Evolutionary conservation across 2,888 invertebrate genomes (phyloP).

Genomic region (Imbricaverruca yamaguchii): DNA sequence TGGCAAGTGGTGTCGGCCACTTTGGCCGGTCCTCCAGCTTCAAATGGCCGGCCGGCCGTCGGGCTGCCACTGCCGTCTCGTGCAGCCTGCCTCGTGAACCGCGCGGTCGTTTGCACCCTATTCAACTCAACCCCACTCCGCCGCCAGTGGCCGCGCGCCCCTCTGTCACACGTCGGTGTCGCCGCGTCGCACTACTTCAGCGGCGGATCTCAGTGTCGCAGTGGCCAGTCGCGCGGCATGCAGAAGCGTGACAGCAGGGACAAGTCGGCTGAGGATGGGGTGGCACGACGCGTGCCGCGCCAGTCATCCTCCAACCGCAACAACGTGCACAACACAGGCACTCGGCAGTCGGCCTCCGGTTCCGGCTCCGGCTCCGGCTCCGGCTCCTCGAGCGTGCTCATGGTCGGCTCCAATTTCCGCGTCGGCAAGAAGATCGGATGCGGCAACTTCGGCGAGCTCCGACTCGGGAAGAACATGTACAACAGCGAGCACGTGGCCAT

Average conservation of each 20-base stretch:
- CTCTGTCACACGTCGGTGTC: constrained; percentile 6
- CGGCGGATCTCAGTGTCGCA: neutral
- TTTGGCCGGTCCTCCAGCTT: too few species aligned
- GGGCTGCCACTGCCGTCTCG: neutral
- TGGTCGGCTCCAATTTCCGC: constrained; percentile 99
- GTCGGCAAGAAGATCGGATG: constrained; percentile 99
- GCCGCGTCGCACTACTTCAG: constrained; percentile 26
- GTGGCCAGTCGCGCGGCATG: constrained; percentile 38
- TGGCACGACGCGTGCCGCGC: constrained; percentile 4
- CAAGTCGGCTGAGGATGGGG: constrained; percentile 36
- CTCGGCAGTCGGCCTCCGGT: neutral
- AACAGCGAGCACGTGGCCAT: constrained; percentile 99
- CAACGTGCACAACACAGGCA: neutral
- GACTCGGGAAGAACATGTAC: constrained; percentile 99
- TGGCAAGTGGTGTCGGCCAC: too few species aligned
- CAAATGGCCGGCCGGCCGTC: too few species aligned
- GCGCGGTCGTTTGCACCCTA: neutral
- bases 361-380: constrained; percentile 14
- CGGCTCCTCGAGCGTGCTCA: constrained; percentile 56
- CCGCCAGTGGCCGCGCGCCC: neutral
- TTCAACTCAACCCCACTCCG: neutral
- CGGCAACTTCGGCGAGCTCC: constrained; percentile 99
- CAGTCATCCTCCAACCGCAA: constrained; percentile 5
- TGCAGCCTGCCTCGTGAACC: neutral
- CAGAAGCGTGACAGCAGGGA: constrained; percentile 47